Base-by-base conservation (phyloP, 2,888 invertebrate species). In the Cancer borealis region DNA sequence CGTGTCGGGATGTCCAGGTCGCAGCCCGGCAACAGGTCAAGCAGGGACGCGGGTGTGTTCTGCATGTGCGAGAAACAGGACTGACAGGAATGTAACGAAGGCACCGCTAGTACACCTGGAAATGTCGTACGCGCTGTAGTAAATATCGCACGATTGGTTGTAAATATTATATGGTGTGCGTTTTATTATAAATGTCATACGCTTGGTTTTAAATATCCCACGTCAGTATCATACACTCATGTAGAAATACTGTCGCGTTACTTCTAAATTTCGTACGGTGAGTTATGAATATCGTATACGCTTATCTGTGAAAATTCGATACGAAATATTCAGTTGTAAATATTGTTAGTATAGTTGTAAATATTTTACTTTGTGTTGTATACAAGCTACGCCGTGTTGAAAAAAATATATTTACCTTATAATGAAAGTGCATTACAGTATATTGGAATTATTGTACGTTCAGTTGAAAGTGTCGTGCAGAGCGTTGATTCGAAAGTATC, bases 81-180 rank as follows among this genome's bases (percentile, higher is more conserved):
- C 84, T 84, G 84, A 84, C 84, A 84, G 39, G 84, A 84, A 84
- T 84, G 39, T 84, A 39, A 84, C 84, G 84, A 84, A 39, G 84
- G 39, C 84, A 84, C 84, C 84, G 84, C 39, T 14, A 10, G 39
- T 12, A 30, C 39, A 39, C 30, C 39, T 84, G 84, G 30, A 30
- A 84, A 30, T 84, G 14, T 84, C 39, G 39, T 84, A 84, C 84
- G 5, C 84, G 39, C 14, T 39, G 39, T 30, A 14, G 12, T 84
- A 84, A 84, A 84, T 84, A 84, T 39, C 84, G 39, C n/a, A 84
- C 14, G 84, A 39, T 84, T 84, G 39, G 39, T 2, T 84, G 84
- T 84, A 39, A 39, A 39, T 84, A 30, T 84, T 39, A 10, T 12
- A 84, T n/a, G 84, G 3, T 30, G 84, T 26, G n/a, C 26, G n/a